Base-by-base conservation (phyloP, 2,888 invertebrate genomes). In the Caenorhabditis doughertyi region DNA sequence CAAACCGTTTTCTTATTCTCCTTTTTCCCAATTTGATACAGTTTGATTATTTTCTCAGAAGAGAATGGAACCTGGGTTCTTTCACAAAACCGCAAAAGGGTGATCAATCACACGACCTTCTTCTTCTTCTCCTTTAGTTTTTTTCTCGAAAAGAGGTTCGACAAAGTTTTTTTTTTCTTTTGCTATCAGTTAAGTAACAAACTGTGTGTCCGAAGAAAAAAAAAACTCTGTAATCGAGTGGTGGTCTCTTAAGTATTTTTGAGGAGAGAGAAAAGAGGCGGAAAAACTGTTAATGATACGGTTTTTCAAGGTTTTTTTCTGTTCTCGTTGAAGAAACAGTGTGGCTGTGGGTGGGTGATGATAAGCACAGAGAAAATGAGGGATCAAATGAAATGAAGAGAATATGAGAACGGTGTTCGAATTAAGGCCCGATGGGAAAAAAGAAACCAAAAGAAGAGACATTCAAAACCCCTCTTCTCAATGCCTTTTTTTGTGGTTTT, bases 91-190 rank as follows among this genome's bases (percentile, higher is more conserved):
- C 47, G 47, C 47, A 65, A 65, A 65, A 67, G 39, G 58, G 67
- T 76, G 68, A 76, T 76, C 76, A 76, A 76, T 76, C 68, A 76
- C 68, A 76, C 67, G 76, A 76, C 76, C 76, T 76, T 76, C 76
- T 60, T 49, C 60, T 44, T 18, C 8, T 3, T 9, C 5, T 53
- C n/a, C n/a, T n/a, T n/a, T n/a, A n/a, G n/a, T n/a, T n/a, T 27
- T 67, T 73, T 53, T 47, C 9, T 8, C 9, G 47, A 42, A 11
- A 60, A 60, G 42, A 67, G 67, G 74, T 74, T 74, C 74, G 67
- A 74, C 58, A 58, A 74, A 58, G 74, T 74, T 74, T 74, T 55
- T 35, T 47, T 25, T 49, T 18, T 2, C 29, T 49, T 53, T 35
- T 3, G 42, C 44, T 62, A 47, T 32, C 51, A 39, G 44, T 1